phyloP scores from a whole-genome alignment of 2,113 vertebrate species.

The Platycercus adscitus region DNA sequence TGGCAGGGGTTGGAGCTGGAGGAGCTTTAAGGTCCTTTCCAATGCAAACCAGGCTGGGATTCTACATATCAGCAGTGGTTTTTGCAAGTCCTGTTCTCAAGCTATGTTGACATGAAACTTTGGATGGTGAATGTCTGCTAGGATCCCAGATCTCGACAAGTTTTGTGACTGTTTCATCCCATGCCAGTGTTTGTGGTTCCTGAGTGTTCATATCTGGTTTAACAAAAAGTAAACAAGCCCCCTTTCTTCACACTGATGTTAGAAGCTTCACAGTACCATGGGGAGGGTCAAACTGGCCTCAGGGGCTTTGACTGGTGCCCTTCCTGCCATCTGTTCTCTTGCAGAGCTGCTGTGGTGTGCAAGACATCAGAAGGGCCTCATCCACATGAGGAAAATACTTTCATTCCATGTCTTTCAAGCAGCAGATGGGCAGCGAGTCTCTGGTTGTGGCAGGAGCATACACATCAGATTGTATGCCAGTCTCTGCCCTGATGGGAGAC shows the following conservation, averaged over 20 bases:
- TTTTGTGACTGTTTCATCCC: background rate
- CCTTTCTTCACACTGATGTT: background rate
- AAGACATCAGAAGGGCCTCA: background rate
- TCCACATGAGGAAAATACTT: background rate
- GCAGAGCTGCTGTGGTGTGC: background rate
- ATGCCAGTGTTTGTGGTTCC: background rate
- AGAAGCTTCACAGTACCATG: background rate
- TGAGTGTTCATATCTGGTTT: background rate
- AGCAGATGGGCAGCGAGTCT: background rate
- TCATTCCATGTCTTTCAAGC: background rate
- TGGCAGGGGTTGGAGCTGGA: background rate
- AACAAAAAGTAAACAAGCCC: background rate
- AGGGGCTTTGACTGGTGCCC: background rate
- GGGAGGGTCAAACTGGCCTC: no score
- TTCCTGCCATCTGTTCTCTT: background rate
- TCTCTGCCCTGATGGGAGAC: background rate
- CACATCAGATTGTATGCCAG: rapidly evolving
- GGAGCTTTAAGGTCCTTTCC: background rate
- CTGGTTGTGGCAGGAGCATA: background rate
- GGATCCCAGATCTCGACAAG: background rate
- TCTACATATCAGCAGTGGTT: background rate
- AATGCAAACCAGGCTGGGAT: background rate
- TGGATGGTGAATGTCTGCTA: background rate
- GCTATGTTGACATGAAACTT: rapidly evolving
- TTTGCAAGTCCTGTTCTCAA: background rate